Base-by-base conservation (phyloP, 2,888 invertebrate species). In the Petrophora chlorosata region DNA sequence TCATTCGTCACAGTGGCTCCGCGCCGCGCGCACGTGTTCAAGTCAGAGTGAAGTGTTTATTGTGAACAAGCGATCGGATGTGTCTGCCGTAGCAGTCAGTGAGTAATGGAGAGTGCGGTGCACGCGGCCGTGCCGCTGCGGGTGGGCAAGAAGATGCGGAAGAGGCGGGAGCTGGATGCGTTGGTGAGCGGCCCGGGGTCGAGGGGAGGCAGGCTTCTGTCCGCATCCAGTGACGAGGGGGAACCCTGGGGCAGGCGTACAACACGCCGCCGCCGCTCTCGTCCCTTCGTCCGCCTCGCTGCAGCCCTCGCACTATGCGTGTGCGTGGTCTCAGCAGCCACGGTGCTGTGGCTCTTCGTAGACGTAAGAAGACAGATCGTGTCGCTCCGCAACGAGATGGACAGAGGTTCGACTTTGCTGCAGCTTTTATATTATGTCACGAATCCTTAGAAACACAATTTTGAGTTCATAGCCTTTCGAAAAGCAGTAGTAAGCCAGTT, bases 81-180 rank as follows among this genome's bases (percentile, higher is more conserved):
- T 67, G 76, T 77, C 62, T 64, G 65, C 85, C 86, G 82, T 86
- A 86, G 84, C 81, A 53, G 72, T 63, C 63, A 8, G 63, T 66
- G 66, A 66, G 76, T 65, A 41, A 90, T 90, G 89, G 89, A 89
- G 82, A 88, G 84, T 65, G 87, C 83, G 53, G 89, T 93, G 91
- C 91, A 93, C 88, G 82, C 92, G 90, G 76, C 92, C 74, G 85
- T 92, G 87, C 82, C 94, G 92, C 79, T 94, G 84, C 75, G 94
- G 87, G 83, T 94, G 87, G 77, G 91, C 60, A 95, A 95, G 82
- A 95, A 95, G 85, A 95, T 95, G 94, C 91, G 94, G 71, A 95
- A 95, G 75, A 91, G 95, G 59, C 92, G 94, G 70, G 95, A 95
- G 79, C 83, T 95, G 64, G 95, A 95, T 76, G 95, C 95, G 29